phyloP scores from a whole-genome alignment of 2,113 vertebrate genomes.

The Melanostigma gelatinosum region DNA sequence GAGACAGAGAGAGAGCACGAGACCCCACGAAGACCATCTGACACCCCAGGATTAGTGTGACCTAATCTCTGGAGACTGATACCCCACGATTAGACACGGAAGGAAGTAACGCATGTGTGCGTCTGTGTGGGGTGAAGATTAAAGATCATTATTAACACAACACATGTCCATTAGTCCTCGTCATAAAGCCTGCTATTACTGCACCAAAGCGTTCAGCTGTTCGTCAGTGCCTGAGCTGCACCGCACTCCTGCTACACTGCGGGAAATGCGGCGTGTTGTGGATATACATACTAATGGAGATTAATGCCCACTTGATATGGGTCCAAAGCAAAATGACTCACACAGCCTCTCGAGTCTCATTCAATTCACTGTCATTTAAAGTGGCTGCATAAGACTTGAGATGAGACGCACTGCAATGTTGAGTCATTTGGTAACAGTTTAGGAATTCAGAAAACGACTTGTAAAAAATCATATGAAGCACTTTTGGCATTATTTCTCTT shows the following conservation, averaged over 20 bases:
- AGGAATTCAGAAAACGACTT: background rate
- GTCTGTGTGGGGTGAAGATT: slow-evolving; percentile 55
- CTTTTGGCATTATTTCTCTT: background rate
- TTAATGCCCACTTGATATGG: slow-evolving; percentile 24
- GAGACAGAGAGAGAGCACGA: background rate
- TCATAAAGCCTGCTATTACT: slow-evolving; percentile 58
- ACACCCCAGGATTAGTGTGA: slow-evolving; percentile 52
- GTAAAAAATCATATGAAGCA: background rate
- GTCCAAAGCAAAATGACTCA: slow-evolving; percentile 37
- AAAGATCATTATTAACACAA: slow-evolving; percentile 67
- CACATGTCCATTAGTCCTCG: slow-evolving; percentile 70
- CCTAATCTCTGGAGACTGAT: slow-evolving; percentile 59
- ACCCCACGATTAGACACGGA: slow-evolving; percentile 55
- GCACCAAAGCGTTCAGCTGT: slow-evolving; percentile 46
- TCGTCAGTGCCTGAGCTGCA: slow-evolving; percentile 4
- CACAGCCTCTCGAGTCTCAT: slow-evolving; percentile 3
- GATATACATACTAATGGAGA: slow-evolving; percentile 33
- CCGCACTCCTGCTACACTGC: background rate
- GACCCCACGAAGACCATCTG: slow-evolving; percentile 47
- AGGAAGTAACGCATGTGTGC: background rate
- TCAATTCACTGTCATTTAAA: slow-evolving; percentile 23
- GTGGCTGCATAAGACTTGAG: slow-evolving; percentile 3
- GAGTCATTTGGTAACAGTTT: background rate
- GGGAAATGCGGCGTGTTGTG: background rate
- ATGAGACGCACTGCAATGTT: slow-evolving; percentile 3